Conservation (phyloP, 2,888 invertebrate species). For the Cryptus viduatorius region DNA sequence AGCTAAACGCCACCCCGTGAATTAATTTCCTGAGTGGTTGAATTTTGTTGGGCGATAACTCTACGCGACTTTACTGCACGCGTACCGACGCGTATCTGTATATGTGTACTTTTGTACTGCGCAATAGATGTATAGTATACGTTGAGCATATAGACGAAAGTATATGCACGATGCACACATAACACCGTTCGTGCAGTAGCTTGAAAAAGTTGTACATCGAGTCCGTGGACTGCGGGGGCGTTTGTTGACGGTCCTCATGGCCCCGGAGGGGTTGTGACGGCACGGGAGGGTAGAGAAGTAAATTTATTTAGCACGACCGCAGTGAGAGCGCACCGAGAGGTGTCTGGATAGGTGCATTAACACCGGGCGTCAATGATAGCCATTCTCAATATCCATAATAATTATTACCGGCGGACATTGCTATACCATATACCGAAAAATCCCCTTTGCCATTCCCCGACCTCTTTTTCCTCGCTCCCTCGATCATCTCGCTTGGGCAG, state of each 20-base stretch:
- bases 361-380: slow-evolving; percentile 80
- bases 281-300: slow-evolving; percentile 61
- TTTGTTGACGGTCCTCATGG: slow-evolving; percentile 62
- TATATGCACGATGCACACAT: slow-evolving; percentile 42
- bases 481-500: slow-evolving; percentile 34
- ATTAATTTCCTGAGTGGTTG: slow-evolving; percentile 70
- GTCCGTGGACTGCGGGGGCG: slow-evolving; percentile 43
- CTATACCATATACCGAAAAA: slow-evolving; percentile 60
- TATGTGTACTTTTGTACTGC: background rate
- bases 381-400: slow-evolving; percentile 83
- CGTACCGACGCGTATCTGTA: slow-evolving; percentile 40
- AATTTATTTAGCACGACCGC: slow-evolving; percentile 78
- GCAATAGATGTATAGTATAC: background rate
- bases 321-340: slow-evolving; percentile 41
- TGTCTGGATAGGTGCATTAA: slow-evolving; percentile 74
- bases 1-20: slow-evolving; percentile 65
- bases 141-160: slow-evolving; percentile 5
- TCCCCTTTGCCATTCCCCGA: slow-evolving; percentile 17
- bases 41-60: slow-evolving; percentile 69
- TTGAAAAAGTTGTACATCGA: slow-evolving; percentile 68
- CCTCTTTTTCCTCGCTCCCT: background rate
- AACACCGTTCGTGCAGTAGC: slow-evolving; percentile 51
- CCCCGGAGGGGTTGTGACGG: slow-evolving; percentile 59
- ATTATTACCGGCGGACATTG: slow-evolving; percentile 74
- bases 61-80: slow-evolving; percentile 64